Base-by-base conservation (phyloP, 2,113 vertebrate genomes). In the Pitta sordida region DNA sequence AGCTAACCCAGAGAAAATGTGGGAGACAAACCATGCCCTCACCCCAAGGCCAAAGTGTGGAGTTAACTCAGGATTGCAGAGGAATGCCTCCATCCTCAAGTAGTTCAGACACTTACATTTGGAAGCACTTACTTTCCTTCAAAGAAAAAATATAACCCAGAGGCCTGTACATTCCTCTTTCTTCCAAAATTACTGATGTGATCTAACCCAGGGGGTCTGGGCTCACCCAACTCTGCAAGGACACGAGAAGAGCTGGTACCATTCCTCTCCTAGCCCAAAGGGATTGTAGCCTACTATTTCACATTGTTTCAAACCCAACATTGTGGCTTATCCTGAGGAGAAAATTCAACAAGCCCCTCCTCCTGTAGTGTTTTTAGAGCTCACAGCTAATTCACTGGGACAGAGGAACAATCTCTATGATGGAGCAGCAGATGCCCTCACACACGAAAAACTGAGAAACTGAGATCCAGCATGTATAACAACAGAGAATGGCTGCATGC, bases 81-180 rank as follows among this genome's bases (percentile, higher is more conserved):
- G 77, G 17, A 34, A 79, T 89, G 69, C 53, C 84, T 94, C 52
- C 5, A 1, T 82, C 91, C 84, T 89, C 1, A 4, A 79, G 67
- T 87, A 93, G 37, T 73, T 91, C 32, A 86, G 78, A 75, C 1
- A 9, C 76, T 88, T 83, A 83, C 84, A 95, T 95, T 95, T 96
- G 93, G 93, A 95, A 96, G 39, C 87, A 91, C 67, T 96, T 94
- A 91, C 41, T 91, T 89, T 87, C 67, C 44, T 85, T 85, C 84
- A 85, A 88, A 90, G 36, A 60, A 87, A 48, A 91, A 83, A 90
- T 36, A 71, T 26, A 96, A 91, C 81, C 62, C 82, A 89, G 59
- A 93, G 91, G 87, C 70, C 36, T 85, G 62, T 29, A 70, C 37
- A 91, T 78, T 94, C 67, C 16, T 95, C 41, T 85, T 85, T 44